phyloP scores from a whole-genome alignment of 2,113 vertebrate species.

The Brienomyrus brachyistius region DNA sequence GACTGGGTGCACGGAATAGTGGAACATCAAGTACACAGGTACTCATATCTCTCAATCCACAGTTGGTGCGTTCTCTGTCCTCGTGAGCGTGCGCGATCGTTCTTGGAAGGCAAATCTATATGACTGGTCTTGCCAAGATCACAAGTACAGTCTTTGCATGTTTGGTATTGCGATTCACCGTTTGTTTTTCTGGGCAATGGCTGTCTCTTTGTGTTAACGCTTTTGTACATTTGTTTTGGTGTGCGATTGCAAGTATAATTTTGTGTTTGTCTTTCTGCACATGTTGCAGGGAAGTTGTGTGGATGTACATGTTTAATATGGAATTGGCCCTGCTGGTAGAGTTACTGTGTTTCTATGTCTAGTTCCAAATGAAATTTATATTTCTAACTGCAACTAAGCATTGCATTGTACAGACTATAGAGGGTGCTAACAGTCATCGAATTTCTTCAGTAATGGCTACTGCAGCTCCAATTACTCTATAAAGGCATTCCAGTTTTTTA shows the following conservation, averaged over 20 bases:
- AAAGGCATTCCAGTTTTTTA: neutral
- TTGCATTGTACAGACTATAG: neutral
- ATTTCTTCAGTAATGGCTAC: neutral
- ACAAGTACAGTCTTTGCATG: too few species aligned
- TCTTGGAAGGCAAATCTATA: too few species aligned
- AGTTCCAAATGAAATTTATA: neutral
- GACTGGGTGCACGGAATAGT: too few species aligned
- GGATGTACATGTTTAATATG: neutral
- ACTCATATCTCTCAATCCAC: too few species aligned
- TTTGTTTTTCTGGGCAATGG: neutral
- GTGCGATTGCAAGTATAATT: neutral
- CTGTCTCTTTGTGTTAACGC: neutral
- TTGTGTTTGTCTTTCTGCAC: neutral
- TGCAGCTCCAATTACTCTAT: neutral
- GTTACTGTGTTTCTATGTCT: neutral
- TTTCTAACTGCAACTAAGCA: neutral
- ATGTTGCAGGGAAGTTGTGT: neutral
- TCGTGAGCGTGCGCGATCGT: too few species aligned
- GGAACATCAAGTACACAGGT: too few species aligned
- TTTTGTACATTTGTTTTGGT: neutral
- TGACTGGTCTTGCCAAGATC: too few species aligned
- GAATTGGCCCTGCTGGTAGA: neutral
- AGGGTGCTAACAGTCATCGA: neutral
- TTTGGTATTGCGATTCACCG: too few species aligned
- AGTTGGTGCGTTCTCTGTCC: too few species aligned